phyloP scores from a whole-genome alignment of 2,888 invertebrate species.

The Epinotia nisella region DNA sequence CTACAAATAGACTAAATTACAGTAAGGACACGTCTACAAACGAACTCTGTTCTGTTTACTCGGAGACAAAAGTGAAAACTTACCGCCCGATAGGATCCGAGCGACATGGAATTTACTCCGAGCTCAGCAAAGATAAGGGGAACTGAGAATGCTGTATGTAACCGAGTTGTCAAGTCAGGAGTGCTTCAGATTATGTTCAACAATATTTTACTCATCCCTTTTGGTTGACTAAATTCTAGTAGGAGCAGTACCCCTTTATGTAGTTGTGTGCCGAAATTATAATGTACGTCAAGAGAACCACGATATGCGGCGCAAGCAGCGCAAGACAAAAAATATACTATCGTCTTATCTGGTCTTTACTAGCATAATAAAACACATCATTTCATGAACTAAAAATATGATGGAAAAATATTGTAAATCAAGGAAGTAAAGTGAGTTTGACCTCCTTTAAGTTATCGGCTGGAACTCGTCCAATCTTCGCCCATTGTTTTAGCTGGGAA shows the following conservation, averaged over 20 bases:
- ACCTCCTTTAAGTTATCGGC: conserved; percentile 73
- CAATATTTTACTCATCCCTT: neutral
- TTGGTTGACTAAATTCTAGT: neutral
- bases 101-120: conserved; percentile 21
- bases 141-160: conserved; percentile 5
- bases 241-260: no score
- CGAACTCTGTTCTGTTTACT: conserved; percentile 21
- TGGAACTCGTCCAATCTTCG: conserved; percentile 74
- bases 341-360: no score
- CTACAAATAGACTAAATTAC: conserved; percentile 3
- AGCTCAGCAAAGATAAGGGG: conserved; percentile 23
- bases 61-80: conserved; percentile 31
- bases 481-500: conserved; percentile 64
- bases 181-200: conserved; percentile 9
- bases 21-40: neutral
- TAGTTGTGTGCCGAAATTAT: no score
- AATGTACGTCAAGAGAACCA: no score
- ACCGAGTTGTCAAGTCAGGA: conserved; percentile 3
- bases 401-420: conserved; percentile 53
- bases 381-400: conserved; percentile 12
- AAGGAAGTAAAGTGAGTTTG: conserved; percentile 63
- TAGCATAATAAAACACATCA: neutral
- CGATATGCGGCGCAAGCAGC: neutral
- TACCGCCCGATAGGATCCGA: conserved; percentile 32
- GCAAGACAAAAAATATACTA: neutral